phyloP scores from a whole-genome alignment of 2,888 invertebrate genomes.

The Chymomyza procnemis region DNA sequence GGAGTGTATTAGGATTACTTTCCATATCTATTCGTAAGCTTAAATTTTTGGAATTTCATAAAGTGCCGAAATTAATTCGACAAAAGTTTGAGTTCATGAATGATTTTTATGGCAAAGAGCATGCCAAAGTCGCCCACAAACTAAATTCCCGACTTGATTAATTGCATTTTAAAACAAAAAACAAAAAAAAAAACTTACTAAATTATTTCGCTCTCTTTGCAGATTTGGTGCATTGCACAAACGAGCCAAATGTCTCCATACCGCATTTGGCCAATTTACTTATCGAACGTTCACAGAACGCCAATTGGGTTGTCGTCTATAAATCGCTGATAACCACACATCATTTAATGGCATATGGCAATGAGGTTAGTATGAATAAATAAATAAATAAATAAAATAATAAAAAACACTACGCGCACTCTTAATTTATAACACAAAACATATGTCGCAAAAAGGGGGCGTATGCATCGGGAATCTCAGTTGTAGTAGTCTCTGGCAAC shows the following conservation, averaged over 20 bases:
- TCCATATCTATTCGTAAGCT: too few relatives aligned
- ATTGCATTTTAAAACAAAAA: background rate
- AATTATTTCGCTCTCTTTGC: conserved; percentile 79
- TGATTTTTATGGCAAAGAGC: too few relatives aligned
- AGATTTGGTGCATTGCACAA: conserved; percentile 99
- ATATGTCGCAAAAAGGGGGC: conserved; percentile 17
- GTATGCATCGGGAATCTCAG: conserved; percentile 2
- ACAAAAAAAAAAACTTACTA: background rate
- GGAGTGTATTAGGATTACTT: too few relatives aligned
- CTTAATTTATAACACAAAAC: background rate
- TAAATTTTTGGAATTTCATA: too few relatives aligned
- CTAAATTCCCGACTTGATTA: too few relatives aligned
- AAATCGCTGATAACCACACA: conserved; percentile 98
- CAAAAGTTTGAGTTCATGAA: too few relatives aligned
- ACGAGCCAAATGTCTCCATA: conserved; percentile 99
- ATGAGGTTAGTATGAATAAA: conserved; percentile 87
- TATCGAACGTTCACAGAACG: conserved; percentile 97
- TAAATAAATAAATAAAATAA: background rate
- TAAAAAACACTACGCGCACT: background rate
- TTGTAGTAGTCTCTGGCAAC: background rate
- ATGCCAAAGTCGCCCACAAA: too few relatives aligned
- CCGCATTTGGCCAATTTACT: conserved; percentile 98
- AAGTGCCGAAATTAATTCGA: too few relatives aligned
- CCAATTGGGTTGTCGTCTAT: conserved; percentile 99
- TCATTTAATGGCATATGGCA: conserved; percentile 99